Conservation (phyloP, 2,888 invertebrate species). For the Lasioglossum calceatum region DNA sequence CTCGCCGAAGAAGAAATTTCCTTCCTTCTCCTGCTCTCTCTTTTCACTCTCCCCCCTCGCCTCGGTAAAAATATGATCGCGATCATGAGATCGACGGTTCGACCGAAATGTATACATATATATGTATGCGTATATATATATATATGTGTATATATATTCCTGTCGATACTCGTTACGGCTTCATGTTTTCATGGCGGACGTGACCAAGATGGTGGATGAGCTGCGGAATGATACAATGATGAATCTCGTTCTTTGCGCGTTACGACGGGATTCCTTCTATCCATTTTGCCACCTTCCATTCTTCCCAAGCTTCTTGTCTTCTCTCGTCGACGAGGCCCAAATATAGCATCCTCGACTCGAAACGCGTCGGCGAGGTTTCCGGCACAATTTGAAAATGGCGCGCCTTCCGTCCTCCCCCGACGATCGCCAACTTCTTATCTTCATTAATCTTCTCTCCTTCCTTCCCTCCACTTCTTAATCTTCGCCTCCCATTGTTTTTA, state of each 20-base stretch:
- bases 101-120: conserved; percentile 34
- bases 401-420: not conserved
- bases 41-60: not conserved
- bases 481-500: conserved; percentile 30
- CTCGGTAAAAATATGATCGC: conserved; percentile 22
- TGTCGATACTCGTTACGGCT: conserved; percentile 10
- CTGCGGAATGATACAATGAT: conserved; percentile 36
- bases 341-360: not conserved
- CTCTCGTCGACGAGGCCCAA: conserved; percentile 22
- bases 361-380: not conserved
- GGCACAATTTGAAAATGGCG: conserved; percentile 19
- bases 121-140: not conserved
- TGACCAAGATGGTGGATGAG: conserved; percentile 39
- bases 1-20: not conserved
- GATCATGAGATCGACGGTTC: conserved; percentile 23
- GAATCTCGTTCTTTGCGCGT: conserved; percentile 65
- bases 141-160: not conserved
- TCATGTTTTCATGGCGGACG: not conserved
- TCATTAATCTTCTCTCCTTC: not conserved
- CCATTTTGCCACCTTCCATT: not conserved
- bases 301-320: not conserved
- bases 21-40: not conserved
- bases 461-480: not conserved
- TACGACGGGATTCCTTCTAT: conserved; percentile 42
- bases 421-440: not conserved